Conservation (phyloP, 2,113 vertebrate species). For the Craseonycteris thonglongyai region DNA sequence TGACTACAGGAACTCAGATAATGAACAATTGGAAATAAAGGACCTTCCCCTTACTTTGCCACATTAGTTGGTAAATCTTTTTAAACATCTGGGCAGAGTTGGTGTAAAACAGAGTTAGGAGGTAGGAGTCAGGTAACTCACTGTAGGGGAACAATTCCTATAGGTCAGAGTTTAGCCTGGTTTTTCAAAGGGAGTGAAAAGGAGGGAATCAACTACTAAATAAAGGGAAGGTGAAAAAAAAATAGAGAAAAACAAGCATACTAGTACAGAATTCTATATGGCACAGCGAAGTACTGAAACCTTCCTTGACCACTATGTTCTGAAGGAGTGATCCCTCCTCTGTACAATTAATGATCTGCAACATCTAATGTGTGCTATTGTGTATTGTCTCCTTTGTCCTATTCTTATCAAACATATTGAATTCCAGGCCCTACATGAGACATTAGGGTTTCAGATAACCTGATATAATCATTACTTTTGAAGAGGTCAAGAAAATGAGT, state of each 20-base stretch:
- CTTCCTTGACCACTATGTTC: background rate
- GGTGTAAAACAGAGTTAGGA: background rate
- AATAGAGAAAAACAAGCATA: background rate
- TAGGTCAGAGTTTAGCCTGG: background rate
- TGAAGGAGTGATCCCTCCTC: background rate
- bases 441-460: background rate
- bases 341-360: background rate
- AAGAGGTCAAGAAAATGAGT: background rate
- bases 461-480: background rate
- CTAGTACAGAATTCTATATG: background rate
- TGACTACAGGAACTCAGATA: background rate
- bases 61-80: background rate
- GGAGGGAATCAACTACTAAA: background rate
- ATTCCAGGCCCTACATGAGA: background rate
- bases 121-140: background rate
- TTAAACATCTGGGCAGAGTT: background rate
- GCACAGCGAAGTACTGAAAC: background rate
- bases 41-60: no score
- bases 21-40: background rate
- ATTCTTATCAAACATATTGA: background rate
- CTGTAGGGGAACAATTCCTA: background rate
- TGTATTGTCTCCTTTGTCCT: background rate
- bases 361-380: background rate
- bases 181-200: background rate
- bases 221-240: background rate